A percentile compares a stretch with the other conserved stretches of the same genome.
Conservation (phyloP, 2,797 vertebrate genomes). For the Phylloscopus collybita region DNA sequence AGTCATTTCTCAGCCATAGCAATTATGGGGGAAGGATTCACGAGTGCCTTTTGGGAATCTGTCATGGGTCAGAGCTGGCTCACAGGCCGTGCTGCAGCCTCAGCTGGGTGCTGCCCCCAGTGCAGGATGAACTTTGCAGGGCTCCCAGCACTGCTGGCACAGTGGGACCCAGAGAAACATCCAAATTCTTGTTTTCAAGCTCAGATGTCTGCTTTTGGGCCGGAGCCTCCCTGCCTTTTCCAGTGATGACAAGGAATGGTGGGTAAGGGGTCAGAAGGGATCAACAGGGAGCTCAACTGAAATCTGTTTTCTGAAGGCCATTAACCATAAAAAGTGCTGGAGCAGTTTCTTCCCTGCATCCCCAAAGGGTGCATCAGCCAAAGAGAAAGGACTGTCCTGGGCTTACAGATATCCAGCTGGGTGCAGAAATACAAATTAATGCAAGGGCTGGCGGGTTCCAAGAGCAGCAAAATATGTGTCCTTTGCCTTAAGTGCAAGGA, state of each 20-base stretch:
- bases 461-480: neutral
- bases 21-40: accelerated
- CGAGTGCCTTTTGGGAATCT: accelerated
- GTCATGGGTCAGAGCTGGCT: accelerated
- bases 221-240: neutral
- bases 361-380: neutral
- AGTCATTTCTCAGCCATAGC: neutral
- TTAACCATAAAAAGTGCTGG: neutral
- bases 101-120: neutral
- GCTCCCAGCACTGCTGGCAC: neutral
- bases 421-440: neutral
- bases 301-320: neutral
- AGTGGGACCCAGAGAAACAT: accelerated
- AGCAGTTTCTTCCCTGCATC: neutral
- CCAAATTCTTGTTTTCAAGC: neutral
- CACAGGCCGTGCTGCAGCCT: neutral
- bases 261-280: neutral
- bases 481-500: neutral
- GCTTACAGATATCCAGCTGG: neutral
- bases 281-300: neutral
- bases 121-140: neutral
- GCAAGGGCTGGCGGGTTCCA: neutral
- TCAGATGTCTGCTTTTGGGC: neutral
- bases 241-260: neutral
- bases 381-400: neutral